Evolutionary conservation across 1,140 invertebrate species (phyloP), one percentile per base, ranked within the genome.

Genomic region (Leptonema lineaticorne): DNA sequence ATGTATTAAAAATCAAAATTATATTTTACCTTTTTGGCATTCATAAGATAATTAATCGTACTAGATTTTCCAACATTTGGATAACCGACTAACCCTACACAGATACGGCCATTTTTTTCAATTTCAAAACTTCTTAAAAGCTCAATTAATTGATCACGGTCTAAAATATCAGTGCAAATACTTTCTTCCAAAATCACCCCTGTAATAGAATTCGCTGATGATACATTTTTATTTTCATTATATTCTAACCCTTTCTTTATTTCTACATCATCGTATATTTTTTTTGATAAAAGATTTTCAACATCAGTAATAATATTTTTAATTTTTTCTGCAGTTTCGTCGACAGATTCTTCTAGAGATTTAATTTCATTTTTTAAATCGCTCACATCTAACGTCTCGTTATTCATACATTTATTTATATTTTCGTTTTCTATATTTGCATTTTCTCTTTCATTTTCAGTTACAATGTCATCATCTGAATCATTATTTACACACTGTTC

Each of bases 31-130:
- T 97, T 98, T 78, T 99, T 99, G 11, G 85, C 83, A 64, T 88
- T 86, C 76, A 99, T 83, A 45, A 99, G 79, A 3, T 94, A 86
- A 86, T 99, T 99, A 33, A 99, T 97, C 2, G 96, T 98, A 50
- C 96, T 99, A 83, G 96, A 98, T 83, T 99, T 99, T 14, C 98
- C 98, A 30, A 99, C 98, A 86, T 99, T 99, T 0, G 97, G 97
- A 84, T 99, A 99, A 0, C 98, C 97, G 73, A 98, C 95, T 79
- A 98, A 85, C 45, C 96, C 96, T 70, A 98, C 87, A 30, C 93
- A 95, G 0, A 89, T 86, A 11, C 89, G 75, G 45, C 78, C 82
- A 80, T 86, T 70, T 85, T 83, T 69, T 85, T 89, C 83, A 68
- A 73, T 78, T 74, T 89, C 87, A 33, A 92, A 80, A 18, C 76